Evolutionary conservation across 2,113 vertebrate species (phyloP).

Genomic region (Fulica atra): DNA sequence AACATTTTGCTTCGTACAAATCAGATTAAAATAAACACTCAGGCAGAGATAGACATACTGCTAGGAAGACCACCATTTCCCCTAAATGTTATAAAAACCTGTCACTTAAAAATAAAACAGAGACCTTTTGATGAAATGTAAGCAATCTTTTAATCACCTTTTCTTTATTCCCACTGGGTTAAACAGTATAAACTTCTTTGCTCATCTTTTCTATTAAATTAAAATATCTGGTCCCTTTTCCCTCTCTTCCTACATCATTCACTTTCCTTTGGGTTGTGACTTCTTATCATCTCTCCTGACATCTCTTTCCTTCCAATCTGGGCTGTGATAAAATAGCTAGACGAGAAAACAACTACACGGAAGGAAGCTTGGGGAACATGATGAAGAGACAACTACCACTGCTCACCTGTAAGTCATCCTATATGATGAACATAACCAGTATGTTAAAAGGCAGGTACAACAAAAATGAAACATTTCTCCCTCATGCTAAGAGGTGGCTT

Average conservation of each 20-base stretch:
- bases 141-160: background rate
- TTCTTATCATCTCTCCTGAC: background rate
- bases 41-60: background rate
- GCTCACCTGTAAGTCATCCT: background rate
- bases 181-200: background rate
- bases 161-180: background rate
- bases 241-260: background rate
- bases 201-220: background rate
- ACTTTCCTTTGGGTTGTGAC: background rate
- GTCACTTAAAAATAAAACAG: background rate
- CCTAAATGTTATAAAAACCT: background rate
- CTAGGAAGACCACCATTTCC: background rate
- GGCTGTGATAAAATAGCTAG: background rate
- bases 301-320: background rate
- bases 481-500: background rate
- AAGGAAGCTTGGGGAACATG: background rate
- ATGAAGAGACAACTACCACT: background rate
- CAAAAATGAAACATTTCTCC: background rate
- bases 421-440: background rate
- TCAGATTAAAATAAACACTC: background rate
- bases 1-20: background rate
- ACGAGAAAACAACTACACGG: background rate
- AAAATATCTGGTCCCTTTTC: background rate
- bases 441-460: background rate
- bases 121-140: background rate